These are phyloP conservation scores for Cotesia congregata DNA, from an alignment of 2,888 invertebrate genomes.

Conservation along the genomic window DNA sequence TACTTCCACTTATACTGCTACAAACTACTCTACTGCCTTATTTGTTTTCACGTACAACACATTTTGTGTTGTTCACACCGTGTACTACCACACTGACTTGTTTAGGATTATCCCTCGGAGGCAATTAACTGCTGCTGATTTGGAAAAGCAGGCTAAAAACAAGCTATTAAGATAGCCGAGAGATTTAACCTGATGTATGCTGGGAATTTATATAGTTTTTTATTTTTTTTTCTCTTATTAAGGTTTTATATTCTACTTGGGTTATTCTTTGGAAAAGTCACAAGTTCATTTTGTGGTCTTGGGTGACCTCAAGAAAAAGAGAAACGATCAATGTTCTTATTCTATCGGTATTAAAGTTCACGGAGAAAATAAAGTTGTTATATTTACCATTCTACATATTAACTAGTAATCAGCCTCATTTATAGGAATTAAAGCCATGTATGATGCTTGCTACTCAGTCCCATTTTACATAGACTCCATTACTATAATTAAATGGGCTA, in stretches of 20 bases:
- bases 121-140: conserved; percentile 53
- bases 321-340: too few species aligned
- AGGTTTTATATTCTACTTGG: neutral
- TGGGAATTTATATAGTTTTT: neutral
- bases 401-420: too few species aligned
- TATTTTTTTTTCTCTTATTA: neutral
- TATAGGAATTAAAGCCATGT: too few species aligned
- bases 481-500: too few species aligned
- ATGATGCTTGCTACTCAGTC: too few species aligned
- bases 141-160: conserved; percentile 49
- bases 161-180: conserved; percentile 36
- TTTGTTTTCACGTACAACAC: neutral
- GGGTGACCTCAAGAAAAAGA: too few species aligned
- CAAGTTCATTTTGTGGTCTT: neutral
- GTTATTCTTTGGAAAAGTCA: neutral
- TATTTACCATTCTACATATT: too few species aligned
- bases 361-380: too few species aligned
- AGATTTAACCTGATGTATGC: neutral
- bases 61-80: conserved; percentile 40
- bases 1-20: neutral
- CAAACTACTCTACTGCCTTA: neutral
- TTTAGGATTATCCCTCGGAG: conserved; percentile 49
- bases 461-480: too few species aligned
- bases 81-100: conserved; percentile 36
- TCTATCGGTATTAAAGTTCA: too few species aligned